Evolutionary conservation across 2,797 vertebrate genomes (phyloP), one percentile per base, ranked within the genome.

Genomic region (Gallinago solitaria): DNA sequence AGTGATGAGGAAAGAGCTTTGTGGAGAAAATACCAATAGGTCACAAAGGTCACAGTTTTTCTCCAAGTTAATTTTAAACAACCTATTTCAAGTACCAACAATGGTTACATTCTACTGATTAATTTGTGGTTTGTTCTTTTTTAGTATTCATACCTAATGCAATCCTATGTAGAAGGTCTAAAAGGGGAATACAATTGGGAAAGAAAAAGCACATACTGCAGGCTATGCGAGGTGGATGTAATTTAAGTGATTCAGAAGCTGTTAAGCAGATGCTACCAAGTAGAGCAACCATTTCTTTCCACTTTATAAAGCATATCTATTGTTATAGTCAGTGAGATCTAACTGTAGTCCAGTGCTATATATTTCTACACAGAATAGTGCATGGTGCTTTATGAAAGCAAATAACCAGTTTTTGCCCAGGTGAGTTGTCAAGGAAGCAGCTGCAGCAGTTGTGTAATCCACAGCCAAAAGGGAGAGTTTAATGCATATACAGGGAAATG

Each of bases 241-340:
- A 51, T 24, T 5, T 19, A 82, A 89, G 47, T 78, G 57, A 86
- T 85, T 88, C 69, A 78, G 30, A 94, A 83, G 61, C 75, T 57
- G 75, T 86, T 81, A 65, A 90, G 69, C 69, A 94, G 85, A 78
- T 88, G 85, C 76, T 93, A 68, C 79, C 53, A 68, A 78, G 50
- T 11, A 87, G 9, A 87, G 30, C 27, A 74, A 25, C 33, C 48
- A 4, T 85, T 63, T 74, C 53, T 88, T 63, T 86, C 50, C 17
- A 10, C 53, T 93, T 90, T 13, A 81, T 57, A 35, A 88, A 93
- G 30, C 5, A 7, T 64, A 39, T 68, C 27, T 90, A 18, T 90
- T 93, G 50, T 87, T 90, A 54, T 11, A 59, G 37, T 47, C 69
- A 68, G 53, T 67, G 79, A 85, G 33, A 33, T 89, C n/a, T 76